phyloP scores from a whole-genome alignment of 2,113 vertebrate species.

The Craseonycteris thonglongyai region DNA sequence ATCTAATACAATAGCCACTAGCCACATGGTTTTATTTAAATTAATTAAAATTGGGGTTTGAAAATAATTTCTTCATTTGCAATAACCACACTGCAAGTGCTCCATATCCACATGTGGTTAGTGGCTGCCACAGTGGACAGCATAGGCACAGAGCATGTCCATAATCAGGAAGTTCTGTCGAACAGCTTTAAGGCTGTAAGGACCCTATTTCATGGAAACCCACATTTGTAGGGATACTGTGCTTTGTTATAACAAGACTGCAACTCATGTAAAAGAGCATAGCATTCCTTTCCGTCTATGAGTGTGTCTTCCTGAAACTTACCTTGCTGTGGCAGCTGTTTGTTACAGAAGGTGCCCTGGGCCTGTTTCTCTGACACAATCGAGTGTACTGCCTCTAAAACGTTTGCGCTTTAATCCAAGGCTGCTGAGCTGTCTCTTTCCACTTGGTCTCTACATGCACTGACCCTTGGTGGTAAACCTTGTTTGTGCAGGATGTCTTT shows the following conservation, averaged over 20 bases:
- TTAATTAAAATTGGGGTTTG: not conserved
- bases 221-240: not conserved
- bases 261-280: not conserved
- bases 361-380: constrained; percentile 38
- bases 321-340: constrained; percentile 37
- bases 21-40: not conserved
- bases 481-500: constrained; percentile 44
- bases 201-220: not conserved
- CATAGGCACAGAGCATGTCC: not conserved
- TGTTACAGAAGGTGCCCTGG: constrained; percentile 28
- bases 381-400: constrained; percentile 15
- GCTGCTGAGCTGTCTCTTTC: constrained; percentile 58
- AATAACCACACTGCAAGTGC: not conserved
- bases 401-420: constrained; percentile 51
- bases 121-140: not conserved
- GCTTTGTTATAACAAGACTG: not conserved
- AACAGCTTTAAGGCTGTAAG: not conserved
- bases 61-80: not conserved
- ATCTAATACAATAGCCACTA: not conserved
- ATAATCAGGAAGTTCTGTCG: not conserved
- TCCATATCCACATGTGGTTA: not conserved
- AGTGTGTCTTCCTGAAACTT: not conserved
- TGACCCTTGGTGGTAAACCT: not conserved
- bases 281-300: constrained; percentile 17
- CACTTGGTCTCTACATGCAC: constrained; percentile 38